Conservation (phyloP, 2,797 vertebrate genomes). For the Chrysocyon brachyurus region DNA sequence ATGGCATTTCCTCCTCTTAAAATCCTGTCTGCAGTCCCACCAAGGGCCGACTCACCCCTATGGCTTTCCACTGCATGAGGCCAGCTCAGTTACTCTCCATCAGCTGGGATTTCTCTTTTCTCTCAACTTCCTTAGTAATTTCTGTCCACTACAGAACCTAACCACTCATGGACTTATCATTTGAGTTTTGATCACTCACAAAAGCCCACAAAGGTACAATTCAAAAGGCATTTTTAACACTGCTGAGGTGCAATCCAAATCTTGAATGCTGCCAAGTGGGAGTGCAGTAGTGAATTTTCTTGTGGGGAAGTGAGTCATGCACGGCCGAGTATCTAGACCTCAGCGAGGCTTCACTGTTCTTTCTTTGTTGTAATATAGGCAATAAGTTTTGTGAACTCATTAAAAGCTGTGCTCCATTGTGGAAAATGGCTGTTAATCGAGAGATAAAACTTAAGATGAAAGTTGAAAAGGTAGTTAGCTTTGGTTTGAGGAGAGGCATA, state of each 20-base stretch:
- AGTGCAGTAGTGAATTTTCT: neutral
- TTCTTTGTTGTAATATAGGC: constrained; percentile 36
- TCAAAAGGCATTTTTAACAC: constrained; percentile 32
- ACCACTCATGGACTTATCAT: constrained; percentile 15
- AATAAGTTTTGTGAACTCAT: constrained; percentile 62
- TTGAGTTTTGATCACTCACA: constrained; percentile 49
- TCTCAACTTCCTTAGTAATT: neutral
- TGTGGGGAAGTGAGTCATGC: neutral
- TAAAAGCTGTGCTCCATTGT: constrained; percentile 26
- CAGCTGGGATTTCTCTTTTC: neutral
- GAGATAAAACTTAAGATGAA: constrained; percentile 71
- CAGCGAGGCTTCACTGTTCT: neutral
- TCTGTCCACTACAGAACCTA: neutral
- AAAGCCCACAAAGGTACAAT: neutral
- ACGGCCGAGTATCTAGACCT: neutral
- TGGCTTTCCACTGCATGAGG: neutral
- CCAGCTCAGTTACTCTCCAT: neutral
- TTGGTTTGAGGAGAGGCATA: constrained; percentile 31
- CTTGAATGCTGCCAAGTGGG: neutral
- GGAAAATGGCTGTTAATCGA: constrained; percentile 64
- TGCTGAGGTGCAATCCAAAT: neutral
- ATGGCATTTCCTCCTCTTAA: neutral
- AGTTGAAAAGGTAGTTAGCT: constrained; percentile 60
- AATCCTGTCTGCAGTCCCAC: neutral
- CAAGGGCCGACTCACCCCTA: neutral